Base-by-base conservation (phyloP, 2,888 invertebrate species). In the Harmothoe impar region DNA sequence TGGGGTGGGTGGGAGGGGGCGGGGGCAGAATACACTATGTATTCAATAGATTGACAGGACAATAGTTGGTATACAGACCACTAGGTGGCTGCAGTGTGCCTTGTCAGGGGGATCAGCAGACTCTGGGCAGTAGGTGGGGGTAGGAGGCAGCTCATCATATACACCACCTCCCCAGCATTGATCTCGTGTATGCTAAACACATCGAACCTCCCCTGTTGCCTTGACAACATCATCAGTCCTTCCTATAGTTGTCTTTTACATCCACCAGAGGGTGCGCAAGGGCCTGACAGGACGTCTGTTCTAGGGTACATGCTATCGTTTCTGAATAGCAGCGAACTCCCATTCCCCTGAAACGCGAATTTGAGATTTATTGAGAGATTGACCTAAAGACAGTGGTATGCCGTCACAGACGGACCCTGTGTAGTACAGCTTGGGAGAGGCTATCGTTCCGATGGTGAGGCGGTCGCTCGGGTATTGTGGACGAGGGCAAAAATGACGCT, bases 171-270 rank as follows among this genome's bases (percentile, higher is more conserved):
- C 20, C 20, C 81, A 20, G 20, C 43, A 81, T 81, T 81, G 81
- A 81, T 81, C 43, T 20, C 35, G 12, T 12, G 10, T 81, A 43
- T 81, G 81, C 81, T 35, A 43, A 81, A 35, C 81, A 81, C 35
- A 33, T 81, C 81, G 23, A 23, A 35, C 81, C n/a, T 81, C 81
- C 81, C n/a, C 81, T n/a, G 81, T 81, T 81, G 43, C 43, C 81
- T 33, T 81, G 81, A n/a, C 33, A 81, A 81, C 25, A n/a, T 72
- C 72, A 72, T 23, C 72, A n/a, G n/a, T 72, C 29, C 72, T 72
- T 62, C 1, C 62, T 3, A 62, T 62, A 62, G n/a, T n/a, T n/a
- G 23, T n/a, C 23, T 62, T n/a, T n/a, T 62, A 3, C 62, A n/a
- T 1, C 3, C 1, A 20, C 23, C 62, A 62, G 15, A 62, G 43